phyloP scores from a whole-genome alignment of 2,113 vertebrate species.

The Xiphophorus maculatus region DNA sequence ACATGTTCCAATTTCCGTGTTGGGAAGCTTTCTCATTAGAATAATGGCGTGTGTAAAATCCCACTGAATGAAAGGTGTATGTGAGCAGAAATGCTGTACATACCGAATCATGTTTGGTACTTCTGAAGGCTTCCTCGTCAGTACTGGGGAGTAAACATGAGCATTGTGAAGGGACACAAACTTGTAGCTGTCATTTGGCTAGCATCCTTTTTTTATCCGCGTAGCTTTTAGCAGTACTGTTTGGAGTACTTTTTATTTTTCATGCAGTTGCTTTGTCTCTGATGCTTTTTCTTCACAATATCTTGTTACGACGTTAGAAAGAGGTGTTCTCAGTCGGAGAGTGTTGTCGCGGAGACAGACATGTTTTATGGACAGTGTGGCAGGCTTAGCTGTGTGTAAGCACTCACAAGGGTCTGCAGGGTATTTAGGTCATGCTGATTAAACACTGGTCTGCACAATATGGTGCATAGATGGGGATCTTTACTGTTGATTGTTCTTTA shows the following conservation, averaged over 20 bases:
- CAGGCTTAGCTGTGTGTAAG: slow-evolving; percentile 23
- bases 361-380: not conserved
- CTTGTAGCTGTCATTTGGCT: not conserved
- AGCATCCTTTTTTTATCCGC: not conserved
- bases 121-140: too few species aligned
- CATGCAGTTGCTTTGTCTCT: too few species aligned
- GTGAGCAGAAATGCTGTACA: not conserved
- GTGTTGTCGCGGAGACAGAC: not conserved
- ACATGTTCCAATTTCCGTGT: not conserved
- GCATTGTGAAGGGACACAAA: not conserved
- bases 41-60: not conserved
- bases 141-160: not conserved
- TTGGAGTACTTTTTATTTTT: too few species aligned
- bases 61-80: not conserved
- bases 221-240: too few species aligned
- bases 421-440: slow-evolving; percentile 64
- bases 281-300: too few species aligned
- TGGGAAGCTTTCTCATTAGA: not conserved
- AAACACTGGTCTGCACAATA: slow-evolving; percentile 26
- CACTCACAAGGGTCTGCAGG: slow-evolving; percentile 21
- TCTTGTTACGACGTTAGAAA: too few species aligned
- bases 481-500: slow-evolving; percentile 1
- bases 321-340: too few species aligned
- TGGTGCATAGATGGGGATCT: slow-evolving; percentile 8
- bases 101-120: not conserved